Conservation (phyloP, 2,113 vertebrate species). For the Maccullochella peelii region DNA sequence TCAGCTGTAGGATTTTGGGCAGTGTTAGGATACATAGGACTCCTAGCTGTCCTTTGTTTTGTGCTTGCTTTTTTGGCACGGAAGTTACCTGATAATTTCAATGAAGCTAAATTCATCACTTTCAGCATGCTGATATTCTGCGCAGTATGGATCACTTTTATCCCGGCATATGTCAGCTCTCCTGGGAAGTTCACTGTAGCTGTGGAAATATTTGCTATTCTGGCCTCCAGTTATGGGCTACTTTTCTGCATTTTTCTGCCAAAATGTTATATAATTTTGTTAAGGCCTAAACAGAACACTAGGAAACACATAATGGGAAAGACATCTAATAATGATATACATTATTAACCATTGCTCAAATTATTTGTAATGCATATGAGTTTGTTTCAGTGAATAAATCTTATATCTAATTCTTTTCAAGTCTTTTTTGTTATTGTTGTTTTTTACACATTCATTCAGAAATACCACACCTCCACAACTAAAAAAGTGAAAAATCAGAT, state of each 20-base stretch:
- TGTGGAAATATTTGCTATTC: conserved; percentile 85
- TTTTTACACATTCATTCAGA: neutral
- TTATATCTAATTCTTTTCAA: neutral
- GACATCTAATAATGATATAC: conserved; percentile 44
- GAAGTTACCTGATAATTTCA: conserved; percentile 84
- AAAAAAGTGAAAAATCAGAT: neutral
- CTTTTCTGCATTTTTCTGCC: conserved; percentile 82
- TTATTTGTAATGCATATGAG: neutral
- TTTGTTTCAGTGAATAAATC: conserved; percentile 23
- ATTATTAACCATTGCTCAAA: conserved; percentile 13
- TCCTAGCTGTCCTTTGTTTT: conserved; percentile 79
- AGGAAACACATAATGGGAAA: conserved; percentile 81
- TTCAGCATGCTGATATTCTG: conserved; percentile 87
- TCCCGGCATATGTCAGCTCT: conserved; percentile 84
- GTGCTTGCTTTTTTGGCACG: conserved; percentile 81
- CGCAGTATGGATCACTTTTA: conserved; percentile 84
- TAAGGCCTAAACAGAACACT: conserved; percentile 80
- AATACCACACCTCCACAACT: neutral
- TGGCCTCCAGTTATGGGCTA: conserved; percentile 81
- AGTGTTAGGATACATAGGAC: conserved; percentile 82
- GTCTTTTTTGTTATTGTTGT: neutral
- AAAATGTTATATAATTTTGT: conserved; percentile 82
- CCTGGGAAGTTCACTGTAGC: conserved; percentile 83
- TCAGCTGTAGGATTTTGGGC: conserved; percentile 78
- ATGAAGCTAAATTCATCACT: conserved; percentile 84